Percentiles rank a stretch among this genome's conserved stretches.
Evolutionary conservation across 2,888 invertebrate species (phyloP).

Genomic region (Harpalus rufipes): DNA sequence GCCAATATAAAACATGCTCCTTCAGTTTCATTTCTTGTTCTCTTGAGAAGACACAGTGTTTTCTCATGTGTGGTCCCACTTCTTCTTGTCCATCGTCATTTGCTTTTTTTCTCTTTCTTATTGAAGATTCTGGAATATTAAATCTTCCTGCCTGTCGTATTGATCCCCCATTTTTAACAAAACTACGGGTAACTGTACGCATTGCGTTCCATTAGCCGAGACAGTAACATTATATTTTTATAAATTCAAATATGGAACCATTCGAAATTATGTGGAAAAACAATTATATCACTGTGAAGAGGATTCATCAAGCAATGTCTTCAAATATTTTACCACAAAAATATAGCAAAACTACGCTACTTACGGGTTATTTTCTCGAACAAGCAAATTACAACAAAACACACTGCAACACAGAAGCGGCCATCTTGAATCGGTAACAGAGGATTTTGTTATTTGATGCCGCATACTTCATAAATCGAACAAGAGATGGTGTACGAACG

Average conservation of each 20-base stretch:
- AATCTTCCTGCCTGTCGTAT: conserved; percentile 58
- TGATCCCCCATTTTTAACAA: conserved; percentile 48
- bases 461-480: no score
- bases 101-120: conserved; percentile 40
- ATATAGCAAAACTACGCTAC: neutral
- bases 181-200: conserved; percentile 14
- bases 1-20: conserved; percentile 69
- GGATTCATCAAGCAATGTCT: neutral
- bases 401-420: no score
- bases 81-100: neutral
- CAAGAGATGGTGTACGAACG: no score
- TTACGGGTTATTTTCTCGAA: neutral
- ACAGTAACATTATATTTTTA: neutral
- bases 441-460: no score
- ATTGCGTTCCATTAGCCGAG: neutral
- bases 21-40: conserved; percentile 70
- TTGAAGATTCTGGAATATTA: conserved; percentile 63
- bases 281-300: neutral
- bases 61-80: conserved; percentile 66
- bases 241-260: neutral
- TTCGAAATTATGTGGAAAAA: neutral
- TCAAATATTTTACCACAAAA: neutral
- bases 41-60: conserved; percentile 68
- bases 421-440: no score
- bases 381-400: no score